Base-by-base conservation (phyloP, 2,888 invertebrate species). In the Malthinus flaveolus region DNA sequence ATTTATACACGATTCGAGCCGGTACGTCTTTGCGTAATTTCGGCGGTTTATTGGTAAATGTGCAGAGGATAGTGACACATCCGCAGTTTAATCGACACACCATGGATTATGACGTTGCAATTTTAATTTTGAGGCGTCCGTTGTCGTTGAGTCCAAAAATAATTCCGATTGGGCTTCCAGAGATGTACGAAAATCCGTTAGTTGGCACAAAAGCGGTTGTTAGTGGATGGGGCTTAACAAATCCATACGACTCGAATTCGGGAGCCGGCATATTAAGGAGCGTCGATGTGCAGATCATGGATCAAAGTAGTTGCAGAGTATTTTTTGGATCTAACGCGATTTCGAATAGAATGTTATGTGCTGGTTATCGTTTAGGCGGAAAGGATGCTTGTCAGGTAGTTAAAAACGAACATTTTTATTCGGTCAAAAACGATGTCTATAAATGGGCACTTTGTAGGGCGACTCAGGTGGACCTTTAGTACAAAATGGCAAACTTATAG, bases 391-490 rank as follows among this genome's bases (percentile, higher is more conserved):
- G 91, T 76, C 90, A 84, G 78, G 83, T 83, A 45, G 15, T 15
- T 11, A 15, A 2, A 15, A 42, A 15, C n/a, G n/a, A n/a, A n/a
- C n/a, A n/a, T n/a, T n/a, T n/a, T n/a, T n/a, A n/a, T n/a, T n/a
- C n/a, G n/a, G n/a, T n/a, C n/a, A n/a, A n/a, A n/a, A n/a, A n/a
- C n/a, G 1, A 12, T 37, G 3, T 11, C 11, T 2, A 37, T 12
- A 42, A 1, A 6, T 15, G 8, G 12, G 31, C 9, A 10, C 10
- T 61, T 71, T 74, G 48, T 68, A 90, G 83, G 90, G 90, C 0
- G 90, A 90, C 78, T 89, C 89, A 55, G 90, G 90, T 10, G 90
- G 90, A 10, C 89, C 90, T 0, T 76, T 90, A n/a, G 76, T 87
- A 1, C 74, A 80, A 33, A 83, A 84, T 61, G 76, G 78, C 12